Conservation (phyloP, 1,140 invertebrate genomes). For the Hylyphantes graminicola region DNA sequence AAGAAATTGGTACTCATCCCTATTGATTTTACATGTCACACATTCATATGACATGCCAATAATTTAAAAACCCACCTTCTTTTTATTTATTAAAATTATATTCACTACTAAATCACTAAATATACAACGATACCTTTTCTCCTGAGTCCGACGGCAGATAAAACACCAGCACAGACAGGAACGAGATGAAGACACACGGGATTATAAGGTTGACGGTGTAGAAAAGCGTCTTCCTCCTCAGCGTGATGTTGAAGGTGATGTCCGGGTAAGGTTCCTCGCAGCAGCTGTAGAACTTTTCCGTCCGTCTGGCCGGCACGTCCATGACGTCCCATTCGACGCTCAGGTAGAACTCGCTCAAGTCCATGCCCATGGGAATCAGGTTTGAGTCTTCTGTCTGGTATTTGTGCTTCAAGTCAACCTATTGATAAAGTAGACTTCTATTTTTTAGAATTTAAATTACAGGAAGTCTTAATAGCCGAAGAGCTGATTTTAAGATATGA, state of each 20-base stretch:
- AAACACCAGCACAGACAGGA: conserved; percentile 97
- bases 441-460: not conserved
- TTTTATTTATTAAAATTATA: too few species aligned
- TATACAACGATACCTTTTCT: conserved; percentile 76
- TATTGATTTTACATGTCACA: too few species aligned
- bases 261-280: conserved; percentile 88
- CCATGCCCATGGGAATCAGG: conserved; percentile 80
- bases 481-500: too few species aligned
- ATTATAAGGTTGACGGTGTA: conserved; percentile 97
- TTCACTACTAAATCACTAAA: too few species aligned
- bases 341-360: conserved; percentile 93
- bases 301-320: conserved; percentile 85
- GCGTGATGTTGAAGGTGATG: conserved; percentile 95
- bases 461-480: too few species aligned
- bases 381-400: conserved; percentile 76
- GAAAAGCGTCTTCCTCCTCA: conserved; percentile 92
- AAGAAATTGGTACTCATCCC: too few species aligned
- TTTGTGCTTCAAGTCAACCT: conserved; percentile 89
- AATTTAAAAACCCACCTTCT: too few species aligned
- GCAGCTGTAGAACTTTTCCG: conserved; percentile 90
- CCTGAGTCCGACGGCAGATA: conserved; percentile 98
- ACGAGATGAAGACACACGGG: conserved; percentile 95
- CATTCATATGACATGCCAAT: too few species aligned
- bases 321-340: conserved; percentile 98
- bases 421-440: conserved; percentile 10